phyloP scores from a whole-genome alignment of 2,888 invertebrate genomes.

The Caradrina kadenii region DNA sequence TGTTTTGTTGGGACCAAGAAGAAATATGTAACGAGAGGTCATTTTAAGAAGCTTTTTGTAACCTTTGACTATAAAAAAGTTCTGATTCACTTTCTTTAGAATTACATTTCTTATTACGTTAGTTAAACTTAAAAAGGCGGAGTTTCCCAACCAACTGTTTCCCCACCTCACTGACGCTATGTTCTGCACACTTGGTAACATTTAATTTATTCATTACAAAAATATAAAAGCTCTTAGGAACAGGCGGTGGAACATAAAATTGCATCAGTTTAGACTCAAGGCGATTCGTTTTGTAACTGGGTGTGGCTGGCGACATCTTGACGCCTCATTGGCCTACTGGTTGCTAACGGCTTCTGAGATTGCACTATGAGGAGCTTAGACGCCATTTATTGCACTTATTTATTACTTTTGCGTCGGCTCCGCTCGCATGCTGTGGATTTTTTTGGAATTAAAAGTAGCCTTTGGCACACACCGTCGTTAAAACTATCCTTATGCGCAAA shows the following conservation, averaged over 20 bases:
- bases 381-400: conserved; percentile 1
- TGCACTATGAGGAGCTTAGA: neutral
- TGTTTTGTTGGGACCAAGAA: neutral
- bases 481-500: neutral
- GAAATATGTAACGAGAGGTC: neutral
- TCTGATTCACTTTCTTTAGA: too few species aligned
- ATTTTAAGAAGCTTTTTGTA: neutral
- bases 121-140: neutral
- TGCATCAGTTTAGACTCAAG: conserved; percentile 43
- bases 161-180: neutral
- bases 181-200: neutral
- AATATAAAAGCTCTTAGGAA: conserved; percentile 19
- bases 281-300: conserved; percentile 44
- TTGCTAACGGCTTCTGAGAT: conserved; percentile 29
- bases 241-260: conserved; percentile 13
- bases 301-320: conserved; percentile 51
- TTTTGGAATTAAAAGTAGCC: neutral
- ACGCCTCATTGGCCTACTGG: conserved; percentile 41
- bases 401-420: too few species aligned
- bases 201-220: conserved; percentile 24
- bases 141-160: neutral
- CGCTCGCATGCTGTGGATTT: neutral
- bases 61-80: neutral
- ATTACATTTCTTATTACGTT: too few species aligned
- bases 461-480: too few species aligned